Conservation (phyloP, 2,888 invertebrate genomes). For the Oxystoma pomonae region DNA sequence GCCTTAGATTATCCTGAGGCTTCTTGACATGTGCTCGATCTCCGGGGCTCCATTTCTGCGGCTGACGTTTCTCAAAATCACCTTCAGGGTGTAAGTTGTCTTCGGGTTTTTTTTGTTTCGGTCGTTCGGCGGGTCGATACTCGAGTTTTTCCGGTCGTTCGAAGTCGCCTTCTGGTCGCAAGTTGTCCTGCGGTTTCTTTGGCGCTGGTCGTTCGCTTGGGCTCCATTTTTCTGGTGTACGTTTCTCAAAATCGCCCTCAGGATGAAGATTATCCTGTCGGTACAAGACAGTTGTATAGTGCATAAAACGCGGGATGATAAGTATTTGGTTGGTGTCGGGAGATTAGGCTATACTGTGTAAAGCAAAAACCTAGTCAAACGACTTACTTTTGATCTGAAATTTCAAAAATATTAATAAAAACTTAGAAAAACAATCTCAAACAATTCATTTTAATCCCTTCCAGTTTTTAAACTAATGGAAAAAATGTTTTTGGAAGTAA, state of each 20-base stretch:
- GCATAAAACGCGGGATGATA: too few species aligned
- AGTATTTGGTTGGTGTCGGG: too few species aligned
- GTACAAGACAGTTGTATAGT: too few species aligned
- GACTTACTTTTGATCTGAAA: too few species aligned
- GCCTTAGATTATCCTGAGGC: conserved; percentile 49
- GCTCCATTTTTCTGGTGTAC: conserved; percentile 37
- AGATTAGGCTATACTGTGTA: too few species aligned
- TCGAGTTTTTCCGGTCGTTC: conserved; percentile 42
- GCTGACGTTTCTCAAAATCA: conserved; percentile 45
- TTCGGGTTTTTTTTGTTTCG: conserved; percentile 42
- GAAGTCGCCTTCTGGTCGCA: conserved; percentile 47
- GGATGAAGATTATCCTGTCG: neutral
- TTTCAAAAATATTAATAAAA: too few species aligned
- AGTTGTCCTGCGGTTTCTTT: conserved; percentile 44
- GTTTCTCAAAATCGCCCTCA: conserved; percentile 45
- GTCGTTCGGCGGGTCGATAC: conserved; percentile 46
- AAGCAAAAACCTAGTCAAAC: too few species aligned
- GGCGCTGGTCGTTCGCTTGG: conserved; percentile 42
- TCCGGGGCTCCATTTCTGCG: conserved; percentile 49
- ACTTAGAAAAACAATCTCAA: too few species aligned
- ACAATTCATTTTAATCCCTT: too few species aligned
- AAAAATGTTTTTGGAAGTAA: too few species aligned
- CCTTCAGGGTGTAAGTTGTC: conserved; percentile 54
- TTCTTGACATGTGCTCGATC: conserved; percentile 51
- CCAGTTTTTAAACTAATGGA: too few species aligned